Base-by-base conservation (phyloP, 2,888 invertebrate species). In the Hypomecis punctinalis region DNA sequence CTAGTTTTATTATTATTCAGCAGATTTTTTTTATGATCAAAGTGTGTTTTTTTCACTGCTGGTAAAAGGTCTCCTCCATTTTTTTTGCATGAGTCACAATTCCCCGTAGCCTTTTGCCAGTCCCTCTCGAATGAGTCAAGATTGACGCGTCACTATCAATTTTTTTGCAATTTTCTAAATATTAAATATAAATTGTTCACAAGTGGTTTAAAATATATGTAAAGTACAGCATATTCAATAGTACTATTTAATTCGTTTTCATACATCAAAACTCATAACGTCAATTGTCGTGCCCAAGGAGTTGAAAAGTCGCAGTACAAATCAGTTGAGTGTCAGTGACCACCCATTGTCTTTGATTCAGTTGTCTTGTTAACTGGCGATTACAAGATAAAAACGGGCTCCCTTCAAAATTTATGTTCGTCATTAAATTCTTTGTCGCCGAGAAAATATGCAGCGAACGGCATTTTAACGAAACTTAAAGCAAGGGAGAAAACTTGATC, bases 381-480 rank as follows among this genome's bases (percentile, higher is more conserved):
- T 73, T 70, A 70, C 69, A 70, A 74, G 71, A 70, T 68, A 78
- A 80, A 84, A 88, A 84, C 85, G 75, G 77, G 79, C 73, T 77
- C 76, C 77, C 71, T 75, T 86, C 82, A 84, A 67, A 86, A 88
- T 87, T 89, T 88, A 89, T 88, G 81, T 81, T 75, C 76, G 78
- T 79, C 85, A 86, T 89, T 86, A 88, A 83, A 74, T 76, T 80
- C 80, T 79, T 81, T 81, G 81, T 78, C 77, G 80, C 81, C 56
- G 35, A 11, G 52, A 13, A 72, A 73, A 77, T 77, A 79, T 80
- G 76, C 77, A 76, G 76, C 56, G 73, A 66, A 62, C 65, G 82
- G 86, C 75, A 89, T 90, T 88, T 91, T 87, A 88, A 88, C 80
- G 89, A 86, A 89, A 89, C 82, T 83, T 86, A 84, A 86, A 84